Conservation (phyloP, 2,888 invertebrate species). For the Nemotelus pantherinus region DNA sequence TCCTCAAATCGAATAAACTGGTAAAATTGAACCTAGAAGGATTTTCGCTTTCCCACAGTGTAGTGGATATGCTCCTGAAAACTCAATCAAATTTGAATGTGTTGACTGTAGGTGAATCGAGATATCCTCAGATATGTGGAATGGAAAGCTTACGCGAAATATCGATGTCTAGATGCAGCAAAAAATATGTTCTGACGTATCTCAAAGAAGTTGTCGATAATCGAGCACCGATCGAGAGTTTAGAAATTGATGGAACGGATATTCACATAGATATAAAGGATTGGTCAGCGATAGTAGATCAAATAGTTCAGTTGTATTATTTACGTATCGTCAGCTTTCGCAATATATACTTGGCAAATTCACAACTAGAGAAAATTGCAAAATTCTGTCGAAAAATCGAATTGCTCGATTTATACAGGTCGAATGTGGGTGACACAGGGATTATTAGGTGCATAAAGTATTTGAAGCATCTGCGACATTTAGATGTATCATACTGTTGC, state of each 20-base stretch:
- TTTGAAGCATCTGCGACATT: background rate
- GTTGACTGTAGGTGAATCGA: background rate
- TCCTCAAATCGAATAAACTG: background rate
- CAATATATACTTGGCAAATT: background rate
- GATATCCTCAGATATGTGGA: background rate
- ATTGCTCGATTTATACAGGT: conserved; percentile 20
- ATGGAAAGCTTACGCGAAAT: conserved; percentile 7
- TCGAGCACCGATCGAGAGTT: background rate
- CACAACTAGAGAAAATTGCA: background rate
- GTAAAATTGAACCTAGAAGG: conserved; percentile 1
- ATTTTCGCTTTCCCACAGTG: background rate
- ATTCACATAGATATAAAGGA: background rate
- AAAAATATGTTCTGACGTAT: background rate
- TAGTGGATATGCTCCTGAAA: background rate
- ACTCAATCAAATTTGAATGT: background rate
- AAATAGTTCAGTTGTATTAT: conserved; percentile 12
- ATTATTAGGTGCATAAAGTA: background rate
- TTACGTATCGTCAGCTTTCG: conserved; percentile 10
- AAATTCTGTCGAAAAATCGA: conserved; percentile 11
- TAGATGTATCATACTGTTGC: conserved; percentile 13
- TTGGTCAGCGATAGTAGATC: background rate
- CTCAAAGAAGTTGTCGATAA: background rate
- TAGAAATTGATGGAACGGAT: background rate
- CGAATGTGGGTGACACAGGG: background rate
- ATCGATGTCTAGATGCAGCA: background rate